phyloP scores from a whole-genome alignment of 1,140 invertebrate genomes.

The Babylonia areolata region DNA sequence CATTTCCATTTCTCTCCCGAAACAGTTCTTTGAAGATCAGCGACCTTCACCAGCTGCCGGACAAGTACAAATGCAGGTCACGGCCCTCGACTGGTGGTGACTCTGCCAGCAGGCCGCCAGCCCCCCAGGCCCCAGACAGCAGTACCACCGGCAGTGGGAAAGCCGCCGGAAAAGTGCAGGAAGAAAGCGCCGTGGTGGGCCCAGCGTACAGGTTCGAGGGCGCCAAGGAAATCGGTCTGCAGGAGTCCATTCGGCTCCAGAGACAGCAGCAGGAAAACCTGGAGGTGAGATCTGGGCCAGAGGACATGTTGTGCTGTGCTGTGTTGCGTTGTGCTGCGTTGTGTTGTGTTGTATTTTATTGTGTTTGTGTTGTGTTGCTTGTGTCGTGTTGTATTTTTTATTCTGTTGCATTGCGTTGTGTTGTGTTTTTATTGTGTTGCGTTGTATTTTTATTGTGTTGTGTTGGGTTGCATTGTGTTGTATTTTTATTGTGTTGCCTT shows the following conservation, averaged over 20 bases:
- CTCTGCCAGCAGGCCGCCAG: not conserved
- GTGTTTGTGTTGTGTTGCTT: too few relatives aligned
- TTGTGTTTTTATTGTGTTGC: too few relatives aligned
- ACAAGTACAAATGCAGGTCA: conserved; percentile 7
- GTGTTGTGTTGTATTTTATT: too few relatives aligned
- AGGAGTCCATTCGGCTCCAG: not conserved
- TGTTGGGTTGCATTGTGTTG: too few relatives aligned
- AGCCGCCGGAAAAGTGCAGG: not conserved
- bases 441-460: too few relatives aligned
- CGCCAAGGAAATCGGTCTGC: conserved; percentile 6
- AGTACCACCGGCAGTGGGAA: not conserved
- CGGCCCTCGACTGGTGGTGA: not conserved
- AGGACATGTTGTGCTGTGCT: too few relatives aligned
- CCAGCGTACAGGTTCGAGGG: not conserved
- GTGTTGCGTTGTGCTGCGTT: too few relatives aligned
- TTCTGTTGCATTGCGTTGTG: too few relatives aligned
- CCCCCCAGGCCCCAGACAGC: too few relatives aligned
- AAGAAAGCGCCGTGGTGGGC: not conserved
- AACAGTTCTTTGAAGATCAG: conserved; percentile 40
- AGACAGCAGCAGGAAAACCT: not conserved
- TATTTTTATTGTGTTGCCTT: too few relatives aligned
- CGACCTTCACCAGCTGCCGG: conserved; percentile 34
- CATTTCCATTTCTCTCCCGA: not conserved
- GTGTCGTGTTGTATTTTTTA: too few relatives aligned
- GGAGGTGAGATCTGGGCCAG: not conserved